A percentile compares a stretch with the other conserved stretches of the same genome.
Conservation (phyloP, 2,888 invertebrate genomes). For the Laspeyria flexula region DNA sequence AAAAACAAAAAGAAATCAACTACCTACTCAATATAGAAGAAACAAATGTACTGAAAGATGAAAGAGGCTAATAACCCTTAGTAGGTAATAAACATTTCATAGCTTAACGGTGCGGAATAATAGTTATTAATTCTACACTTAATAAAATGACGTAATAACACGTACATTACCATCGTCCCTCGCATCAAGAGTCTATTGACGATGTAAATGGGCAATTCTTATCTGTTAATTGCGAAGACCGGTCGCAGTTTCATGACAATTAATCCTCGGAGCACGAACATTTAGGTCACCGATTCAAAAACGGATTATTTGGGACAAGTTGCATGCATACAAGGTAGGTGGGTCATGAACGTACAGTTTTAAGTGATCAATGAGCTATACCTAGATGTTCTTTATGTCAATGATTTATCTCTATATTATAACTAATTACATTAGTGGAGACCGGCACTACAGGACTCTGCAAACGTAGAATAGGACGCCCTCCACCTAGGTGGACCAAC, state of each 20-base stretch:
- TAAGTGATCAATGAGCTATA: too few relatives aligned
- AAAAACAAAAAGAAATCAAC: too few relatives aligned
- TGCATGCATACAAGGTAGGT: background rate
- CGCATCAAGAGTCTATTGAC: constrained; percentile 1
- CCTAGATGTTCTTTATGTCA: too few relatives aligned
- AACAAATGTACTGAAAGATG: too few relatives aligned
- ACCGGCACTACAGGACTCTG: too few relatives aligned
- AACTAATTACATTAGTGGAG: too few relatives aligned
- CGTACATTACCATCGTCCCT: background rate
- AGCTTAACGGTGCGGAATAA: background rate
- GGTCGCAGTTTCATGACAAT: constrained; percentile 23
- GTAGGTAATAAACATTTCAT: background rate
- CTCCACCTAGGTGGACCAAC: too few relatives aligned
- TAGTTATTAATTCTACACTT: background rate
- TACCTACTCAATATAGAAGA: too few relatives aligned
- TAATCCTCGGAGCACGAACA: constrained; percentile 20
- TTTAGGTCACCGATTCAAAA: constrained; percentile 34
- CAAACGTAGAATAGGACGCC: too few relatives aligned
- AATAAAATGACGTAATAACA: constrained; percentile 4
- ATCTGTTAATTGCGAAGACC: constrained; percentile 30
- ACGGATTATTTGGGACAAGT: constrained; percentile 28
- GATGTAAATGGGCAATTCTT: constrained; percentile 25
- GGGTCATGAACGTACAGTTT: too few relatives aligned
- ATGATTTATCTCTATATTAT: too few relatives aligned
- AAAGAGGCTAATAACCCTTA: background rate